Percentiles rank a stretch among this genome's conserved stretches.
phyloP scores from a whole-genome alignment of 2,113 vertebrate species.

The Lamprologus lemairii region DNA sequence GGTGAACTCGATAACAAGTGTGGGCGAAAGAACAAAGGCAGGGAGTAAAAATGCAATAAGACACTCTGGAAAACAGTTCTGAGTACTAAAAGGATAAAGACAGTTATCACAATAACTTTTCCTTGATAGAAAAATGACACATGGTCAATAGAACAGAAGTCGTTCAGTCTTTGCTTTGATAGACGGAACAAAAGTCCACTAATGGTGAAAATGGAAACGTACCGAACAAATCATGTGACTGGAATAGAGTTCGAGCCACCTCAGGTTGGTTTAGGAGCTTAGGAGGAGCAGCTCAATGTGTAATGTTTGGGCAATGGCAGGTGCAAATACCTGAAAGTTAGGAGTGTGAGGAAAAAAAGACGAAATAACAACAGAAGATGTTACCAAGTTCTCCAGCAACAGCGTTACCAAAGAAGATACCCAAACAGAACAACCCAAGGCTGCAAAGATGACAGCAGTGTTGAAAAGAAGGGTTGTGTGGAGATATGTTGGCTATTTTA shows the following conservation, averaged over 20 bases:
- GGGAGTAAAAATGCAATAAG: not conserved
- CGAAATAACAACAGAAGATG: rapidly evolving
- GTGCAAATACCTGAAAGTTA: not conserved
- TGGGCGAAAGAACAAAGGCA: not conserved
- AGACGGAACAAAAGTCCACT: not conserved
- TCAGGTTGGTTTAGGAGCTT: not conserved
- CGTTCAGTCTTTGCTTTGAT: not conserved
- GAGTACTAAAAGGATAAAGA: not conserved
- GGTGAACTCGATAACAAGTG: not conserved
- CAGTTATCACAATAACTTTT: not conserved
- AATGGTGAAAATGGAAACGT: not conserved
- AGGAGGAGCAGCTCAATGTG: not conserved
- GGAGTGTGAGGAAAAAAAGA: not conserved
- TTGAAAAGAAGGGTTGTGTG: not conserved
- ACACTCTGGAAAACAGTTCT: not conserved
- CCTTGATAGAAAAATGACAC: not conserved
- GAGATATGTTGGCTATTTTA: not conserved
- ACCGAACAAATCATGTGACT: not conserved
- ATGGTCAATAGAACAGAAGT: not conserved
- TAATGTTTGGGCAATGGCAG: rapidly evolving
- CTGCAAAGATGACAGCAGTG: not conserved
- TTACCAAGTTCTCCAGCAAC: not conserved
- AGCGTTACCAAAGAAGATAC: not conserved
- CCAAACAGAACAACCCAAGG: rapidly evolving
- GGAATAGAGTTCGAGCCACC: rapidly evolving